Evolutionary conservation across 2,113 vertebrate genomes (phyloP).

Genomic region (Erythrocebus patas): DNA sequence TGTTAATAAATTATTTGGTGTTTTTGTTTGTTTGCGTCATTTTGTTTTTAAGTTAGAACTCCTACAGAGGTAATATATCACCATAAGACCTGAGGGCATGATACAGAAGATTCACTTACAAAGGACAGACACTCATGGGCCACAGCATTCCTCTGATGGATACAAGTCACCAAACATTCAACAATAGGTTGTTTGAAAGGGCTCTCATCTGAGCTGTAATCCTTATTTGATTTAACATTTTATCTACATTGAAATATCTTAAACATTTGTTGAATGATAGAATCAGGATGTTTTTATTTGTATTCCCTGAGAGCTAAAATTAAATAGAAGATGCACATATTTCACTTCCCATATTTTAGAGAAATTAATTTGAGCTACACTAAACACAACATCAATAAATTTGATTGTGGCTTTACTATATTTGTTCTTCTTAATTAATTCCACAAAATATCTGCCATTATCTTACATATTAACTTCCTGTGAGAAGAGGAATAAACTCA

Average conservation of each 20-base stretch:
- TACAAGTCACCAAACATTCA: background rate
- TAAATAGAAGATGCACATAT: background rate
- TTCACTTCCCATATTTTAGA: background rate
- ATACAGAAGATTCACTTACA: background rate
- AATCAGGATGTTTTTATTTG: background rate
- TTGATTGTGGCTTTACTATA: slow-evolving; percentile 17
- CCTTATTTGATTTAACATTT: background rate
- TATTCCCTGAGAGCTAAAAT: background rate
- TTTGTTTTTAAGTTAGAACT: background rate
- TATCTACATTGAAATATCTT: background rate
- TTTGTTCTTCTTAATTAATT: slow-evolving; percentile 52
- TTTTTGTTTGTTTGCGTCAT: background rate
- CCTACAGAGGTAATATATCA: background rate
- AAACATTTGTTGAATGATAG: background rate
- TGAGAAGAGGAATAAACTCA: slow-evolving; percentile 19
- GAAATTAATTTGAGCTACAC: background rate
- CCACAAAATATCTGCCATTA: background rate
- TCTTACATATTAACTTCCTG: background rate
- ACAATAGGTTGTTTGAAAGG: background rate
- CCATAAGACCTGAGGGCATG: background rate
- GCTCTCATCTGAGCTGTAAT: background rate
- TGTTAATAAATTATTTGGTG: background rate
- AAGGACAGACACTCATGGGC: background rate
- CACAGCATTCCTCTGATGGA: background rate
- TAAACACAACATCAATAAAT: background rate